Evolutionary conservation across 2,888 invertebrate genomes (phyloP), one percentile per base, ranked within the genome.

Genomic region (Cephus spinipes): DNA sequence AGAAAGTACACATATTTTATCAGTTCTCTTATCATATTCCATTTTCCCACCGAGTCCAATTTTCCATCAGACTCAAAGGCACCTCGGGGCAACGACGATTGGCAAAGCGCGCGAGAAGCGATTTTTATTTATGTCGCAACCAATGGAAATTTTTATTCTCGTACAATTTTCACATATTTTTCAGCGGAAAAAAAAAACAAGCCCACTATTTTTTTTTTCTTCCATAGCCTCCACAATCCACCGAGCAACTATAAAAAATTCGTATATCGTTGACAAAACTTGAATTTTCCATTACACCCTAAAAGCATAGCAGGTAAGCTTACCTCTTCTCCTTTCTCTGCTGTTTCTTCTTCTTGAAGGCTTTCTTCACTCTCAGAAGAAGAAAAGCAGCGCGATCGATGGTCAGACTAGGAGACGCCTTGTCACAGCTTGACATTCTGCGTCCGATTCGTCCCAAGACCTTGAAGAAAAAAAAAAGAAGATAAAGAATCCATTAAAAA

Each of bases 321-420:
- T 91, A 97, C 97, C 94, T 95, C 93, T 95, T 96, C 81, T 97
- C 97, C 90, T 97, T 97, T 86, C 96, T 93, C 91, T 96, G 96
- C 90, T 97, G 95, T 85, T 97, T 95, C 93, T 97, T 97, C 93
- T 96, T 97, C 92, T 96, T 97, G 92, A 98, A 97, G 69, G 97
- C 97, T 89, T 96, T 95, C 90, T 97, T 97, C 79, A 98, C 97
- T 85, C 97, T 94, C 85, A 98, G 93, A 85, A 98, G 94, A 68
- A 98, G 93, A 91, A 98, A 97, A 77, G 97, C 97, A 76, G 97
- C 97, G 83, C 97, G 94, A 93, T 97, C 97, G 91, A 98, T 97
- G 86, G 97, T 96, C 85, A 97, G 93, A 78, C 94, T 93, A 81
- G 95, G 94, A 85, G 94, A 94, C 85, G 93, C 92, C 87, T 91